Conservation (phyloP, 2,113 vertebrate species). For the Oncorhynchus mykiss region DNA sequence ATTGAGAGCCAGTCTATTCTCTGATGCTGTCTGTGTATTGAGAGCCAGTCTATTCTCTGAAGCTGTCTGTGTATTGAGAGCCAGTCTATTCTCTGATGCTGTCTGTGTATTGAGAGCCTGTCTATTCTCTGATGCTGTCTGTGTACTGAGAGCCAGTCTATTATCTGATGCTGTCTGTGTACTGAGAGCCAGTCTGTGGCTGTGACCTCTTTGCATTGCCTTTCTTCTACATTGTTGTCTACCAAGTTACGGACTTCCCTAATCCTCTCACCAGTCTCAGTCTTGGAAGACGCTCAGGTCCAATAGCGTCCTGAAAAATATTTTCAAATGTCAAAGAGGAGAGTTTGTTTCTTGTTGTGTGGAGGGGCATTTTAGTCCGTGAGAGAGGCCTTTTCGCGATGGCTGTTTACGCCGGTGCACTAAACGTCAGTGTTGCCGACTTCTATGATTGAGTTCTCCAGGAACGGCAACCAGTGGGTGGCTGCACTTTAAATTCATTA, state of each 20-base stretch:
- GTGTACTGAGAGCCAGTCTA: too few species aligned
- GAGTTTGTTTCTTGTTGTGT: not conserved
- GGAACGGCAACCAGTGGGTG: not conserved
- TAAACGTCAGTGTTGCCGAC: not conserved
- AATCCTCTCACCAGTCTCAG: not conserved
- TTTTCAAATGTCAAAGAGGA: not conserved
- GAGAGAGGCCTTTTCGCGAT: not conserved
- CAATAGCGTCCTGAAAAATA: not conserved
- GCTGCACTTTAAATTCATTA: slow-evolving; percentile 13
- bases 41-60: too few species aligned
- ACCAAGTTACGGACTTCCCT: not conserved
- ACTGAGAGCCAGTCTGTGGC: too few species aligned
- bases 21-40: too few species aligned
- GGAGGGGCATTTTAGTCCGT: not conserved
- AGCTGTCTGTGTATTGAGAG: too few species aligned
- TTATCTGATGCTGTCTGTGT: too few species aligned
- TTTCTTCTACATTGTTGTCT: not conserved
- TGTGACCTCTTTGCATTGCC: not conserved
- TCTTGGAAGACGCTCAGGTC: not conserved
- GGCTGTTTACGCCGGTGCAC: not conserved
- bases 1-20: too few species aligned
- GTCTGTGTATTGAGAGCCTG: too few species aligned
- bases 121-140: too few species aligned
- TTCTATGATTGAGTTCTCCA: not conserved
- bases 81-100: too few species aligned